Percentiles rank a stretch among this genome's conserved stretches.
These are phyloP conservation scores for Leptinotarsa lineolata DNA, from an alignment of 1,140 invertebrate species.

Conservation along the genomic window DNA sequence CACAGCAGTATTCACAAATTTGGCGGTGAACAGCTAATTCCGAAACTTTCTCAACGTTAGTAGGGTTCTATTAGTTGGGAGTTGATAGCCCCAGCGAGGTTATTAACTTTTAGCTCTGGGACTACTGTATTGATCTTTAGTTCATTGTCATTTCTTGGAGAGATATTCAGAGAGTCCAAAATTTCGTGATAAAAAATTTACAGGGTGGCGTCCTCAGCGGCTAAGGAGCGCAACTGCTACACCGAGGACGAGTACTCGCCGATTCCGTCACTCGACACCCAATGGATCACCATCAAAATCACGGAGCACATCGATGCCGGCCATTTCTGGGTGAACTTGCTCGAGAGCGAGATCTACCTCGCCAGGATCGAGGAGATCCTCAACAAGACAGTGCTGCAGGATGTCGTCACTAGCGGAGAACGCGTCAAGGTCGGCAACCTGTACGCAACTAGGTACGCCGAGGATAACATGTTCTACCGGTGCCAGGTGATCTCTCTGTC, in stretches of 20 bases:
- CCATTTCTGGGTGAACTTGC: slow-evolving; percentile 67
- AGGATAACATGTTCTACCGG: slow-evolving; percentile 54
- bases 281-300: slow-evolving; percentile 38
- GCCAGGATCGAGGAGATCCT: slow-evolving; percentile 46
- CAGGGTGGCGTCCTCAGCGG: background rate
- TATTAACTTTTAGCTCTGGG: too few species aligned
- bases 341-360: slow-evolving; percentile 44
- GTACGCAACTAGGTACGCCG: slow-evolving; percentile 54
- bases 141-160: too few species aligned
- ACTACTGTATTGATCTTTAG: too few species aligned
- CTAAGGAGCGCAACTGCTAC: slow-evolving; percentile 38
- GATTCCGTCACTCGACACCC: slow-evolving; percentile 37
- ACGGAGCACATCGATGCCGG: slow-evolving; percentile 59
- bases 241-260: slow-evolving; percentile 32
- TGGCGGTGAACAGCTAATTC: too few species aligned
- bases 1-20: too few species aligned
- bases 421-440: slow-evolving; percentile 37
- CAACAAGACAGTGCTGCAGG: slow-evolving; percentile 36
- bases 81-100: too few species aligned
- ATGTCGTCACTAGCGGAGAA: slow-evolving; percentile 21
- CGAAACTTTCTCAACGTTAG: too few species aligned
- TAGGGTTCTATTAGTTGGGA: too few species aligned
- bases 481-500: slow-evolving; percentile 49
- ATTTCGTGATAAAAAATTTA: too few species aligned
- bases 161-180: too few species aligned